Evolutionary conservation across 2,888 invertebrate species (phyloP), one percentile per base, ranked within the genome.

Genomic region (Lasioglossum pauxillum): DNA sequence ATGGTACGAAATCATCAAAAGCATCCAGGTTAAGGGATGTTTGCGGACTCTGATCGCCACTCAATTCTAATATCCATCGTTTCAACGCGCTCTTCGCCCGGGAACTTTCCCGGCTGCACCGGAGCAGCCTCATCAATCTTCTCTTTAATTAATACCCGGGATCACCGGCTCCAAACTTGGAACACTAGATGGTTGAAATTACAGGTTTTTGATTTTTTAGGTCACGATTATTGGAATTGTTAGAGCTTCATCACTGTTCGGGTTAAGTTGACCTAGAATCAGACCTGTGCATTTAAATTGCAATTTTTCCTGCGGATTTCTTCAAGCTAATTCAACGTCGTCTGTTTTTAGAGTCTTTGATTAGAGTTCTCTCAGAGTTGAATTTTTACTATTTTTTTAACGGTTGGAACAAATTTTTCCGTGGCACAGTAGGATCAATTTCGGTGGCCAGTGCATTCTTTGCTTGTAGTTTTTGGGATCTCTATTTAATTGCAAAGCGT

Each of bases 31-130:
- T 53, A 23, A 31, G 60, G 60, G 60, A 64, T 64, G 31, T 31
- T 64, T 64, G 60, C 60, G 27, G 27, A 31, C 60, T 64, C 60
- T 16, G 60, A 64, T 64, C 60, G 60, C 60, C 60, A 27, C 60
- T 64, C 60, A 16, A 64, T 64, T 31, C 60, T 64, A 64, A 64
- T 64, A 64, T 64, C 60, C 60, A 64, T 31, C 60, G 60, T 64
- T 64, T 64, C 60, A 31, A 64, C 60, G 60, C 60, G 16, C 31
- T 31, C 60, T 64, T 64, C 60, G 60, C 31, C 31, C 27, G 16
- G 14, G 60, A 64, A 64, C 27, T 64, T 64, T 12, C 60, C 31
- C 60, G 60, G 60, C 60, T 64, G 60, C 16, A 31, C 60, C 60
- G 1, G 60, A 27, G 27, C 31, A 64, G 60, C 31, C 60, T 64